Percentiles rank a stretch among this genome's conserved stretches.
Conservation (phyloP, 2,888 invertebrate genomes). For the Keiferia lycopersicella region DNA sequence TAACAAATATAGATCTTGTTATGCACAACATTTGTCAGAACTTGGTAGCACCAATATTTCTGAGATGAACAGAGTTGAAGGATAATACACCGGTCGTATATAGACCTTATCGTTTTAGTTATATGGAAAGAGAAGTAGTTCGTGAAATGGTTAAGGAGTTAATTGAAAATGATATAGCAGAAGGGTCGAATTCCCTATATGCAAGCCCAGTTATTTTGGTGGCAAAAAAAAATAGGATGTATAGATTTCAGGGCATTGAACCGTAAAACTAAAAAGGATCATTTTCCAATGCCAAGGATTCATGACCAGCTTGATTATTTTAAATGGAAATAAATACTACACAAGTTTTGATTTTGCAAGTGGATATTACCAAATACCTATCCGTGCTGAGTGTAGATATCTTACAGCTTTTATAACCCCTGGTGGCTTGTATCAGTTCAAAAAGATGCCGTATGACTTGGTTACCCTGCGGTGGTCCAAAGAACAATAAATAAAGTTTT, state of each 20-base stretch:
- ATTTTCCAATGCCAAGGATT: constrained; percentile 30
- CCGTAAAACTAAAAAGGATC: constrained; percentile 29
- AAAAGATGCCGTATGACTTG: constrained; percentile 28
- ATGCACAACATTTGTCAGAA: constrained; percentile 27
- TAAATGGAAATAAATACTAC: constrained; percentile 31
- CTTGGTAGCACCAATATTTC: constrained; percentile 32
- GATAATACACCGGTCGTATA: constrained; percentile 33
- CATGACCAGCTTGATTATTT: constrained; percentile 31
- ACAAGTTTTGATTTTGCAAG: constrained; percentile 28
- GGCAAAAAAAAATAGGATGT: constrained; percentile 27
- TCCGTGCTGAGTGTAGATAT: constrained; percentile 26
- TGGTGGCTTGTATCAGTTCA: constrained; percentile 29
- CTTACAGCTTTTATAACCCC: constrained; percentile 33
- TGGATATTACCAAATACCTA: constrained; percentile 33
- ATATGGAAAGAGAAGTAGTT: constrained; percentile 33
- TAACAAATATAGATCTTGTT: constrained; percentile 27
- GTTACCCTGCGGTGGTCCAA: constrained; percentile 30
- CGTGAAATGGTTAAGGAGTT: constrained; percentile 29
- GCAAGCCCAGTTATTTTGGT: constrained; percentile 31
- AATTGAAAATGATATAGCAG: constrained; percentile 23
- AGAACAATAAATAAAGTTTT: constrained; percentile 35
- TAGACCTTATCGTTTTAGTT: constrained; percentile 35
- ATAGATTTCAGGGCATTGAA: constrained; percentile 30
- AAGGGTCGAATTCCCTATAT: constrained; percentile 27
- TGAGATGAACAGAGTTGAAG: constrained; percentile 34